phyloP scores from a whole-genome alignment of 1,140 invertebrate genomes.

The Anoplolepis gracilipes region DNA sequence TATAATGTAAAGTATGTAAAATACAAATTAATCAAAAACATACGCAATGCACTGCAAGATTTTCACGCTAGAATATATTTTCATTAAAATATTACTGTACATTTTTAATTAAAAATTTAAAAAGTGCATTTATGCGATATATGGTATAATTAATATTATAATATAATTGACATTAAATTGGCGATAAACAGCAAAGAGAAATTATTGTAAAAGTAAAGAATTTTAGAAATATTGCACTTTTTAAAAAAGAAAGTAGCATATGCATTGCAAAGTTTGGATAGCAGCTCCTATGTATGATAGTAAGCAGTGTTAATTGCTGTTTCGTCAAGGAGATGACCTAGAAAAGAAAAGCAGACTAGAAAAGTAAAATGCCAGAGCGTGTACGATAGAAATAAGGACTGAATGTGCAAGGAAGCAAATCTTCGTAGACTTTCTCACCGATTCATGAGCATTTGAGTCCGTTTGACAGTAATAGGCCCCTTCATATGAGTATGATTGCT shows the following conservation, averaged over 20 bases:
- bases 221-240: constrained; percentile 4
- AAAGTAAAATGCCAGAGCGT: constrained; percentile 82
- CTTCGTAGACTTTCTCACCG: constrained; percentile 82
- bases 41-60: not conserved
- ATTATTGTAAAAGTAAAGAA: not conserved
- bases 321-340: constrained; percentile 79
- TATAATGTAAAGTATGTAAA: not conserved
- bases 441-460: constrained; percentile 22
- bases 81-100: not conserved
- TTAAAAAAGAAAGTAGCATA: constrained; percentile 63
- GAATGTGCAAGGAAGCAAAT: constrained; percentile 84
- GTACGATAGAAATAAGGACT: constrained; percentile 79
- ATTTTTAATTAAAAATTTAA: not conserved
- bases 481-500: constrained; percentile 6
- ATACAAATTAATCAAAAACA: constrained; percentile 1
- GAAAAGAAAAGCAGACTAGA: constrained; percentile 81
- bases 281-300: constrained; percentile 58
- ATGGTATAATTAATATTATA: not conserved
- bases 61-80: constrained; percentile 6
- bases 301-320: constrained; percentile 68
- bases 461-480: constrained; percentile 27
- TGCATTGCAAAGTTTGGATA: constrained; percentile 58
- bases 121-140: not conserved
- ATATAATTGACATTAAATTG: not conserved
- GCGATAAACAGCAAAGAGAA: not conserved